A percentile compares a stretch with the other conserved stretches of the same genome.
phyloP scores from a whole-genome alignment of 2,113 vertebrate species.

The Tylochromis polylepis region DNA sequence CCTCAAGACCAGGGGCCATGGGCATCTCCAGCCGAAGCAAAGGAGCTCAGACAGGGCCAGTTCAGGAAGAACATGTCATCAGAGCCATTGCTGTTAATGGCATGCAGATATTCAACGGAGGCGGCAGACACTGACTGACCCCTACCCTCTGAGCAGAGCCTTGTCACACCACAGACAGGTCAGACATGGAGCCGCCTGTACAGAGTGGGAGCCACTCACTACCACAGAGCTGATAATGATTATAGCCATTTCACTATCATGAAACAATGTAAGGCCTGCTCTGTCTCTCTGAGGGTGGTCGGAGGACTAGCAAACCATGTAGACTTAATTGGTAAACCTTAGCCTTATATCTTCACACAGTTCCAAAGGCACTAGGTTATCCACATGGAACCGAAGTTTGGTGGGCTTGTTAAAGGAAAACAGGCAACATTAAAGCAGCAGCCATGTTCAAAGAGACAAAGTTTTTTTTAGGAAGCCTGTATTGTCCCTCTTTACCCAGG shows the following conservation, averaged over 20 bases:
- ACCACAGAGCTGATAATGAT: slow-evolving; percentile 60
- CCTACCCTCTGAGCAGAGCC: slow-evolving; percentile 23
- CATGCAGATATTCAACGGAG: slow-evolving; percentile 65
- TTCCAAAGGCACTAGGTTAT: not conserved
- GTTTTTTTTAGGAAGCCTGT: slow-evolving; percentile 44
- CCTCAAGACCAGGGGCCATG: slow-evolving; percentile 55
- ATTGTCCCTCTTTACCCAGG: slow-evolving; percentile 42
- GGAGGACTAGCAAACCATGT: not conserved
- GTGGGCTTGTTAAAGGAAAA: not conserved
- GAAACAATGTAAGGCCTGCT: slow-evolving; percentile 23
- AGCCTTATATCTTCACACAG: not conserved
- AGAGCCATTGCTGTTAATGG: slow-evolving; percentile 77
- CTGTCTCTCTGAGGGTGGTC: slow-evolving; percentile 8
- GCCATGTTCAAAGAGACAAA: slow-evolving; percentile 27
- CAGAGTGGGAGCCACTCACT: slow-evolving; percentile 54
- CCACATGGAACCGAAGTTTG: not conserved
- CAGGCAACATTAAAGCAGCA: not conserved
- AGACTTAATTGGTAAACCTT: not conserved
- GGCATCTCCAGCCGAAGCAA: slow-evolving; percentile 40
- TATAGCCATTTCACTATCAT: slow-evolving; percentile 48
- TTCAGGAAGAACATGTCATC: slow-evolving; percentile 84
- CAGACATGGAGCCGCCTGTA: slow-evolving; percentile 61
- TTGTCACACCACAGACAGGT: slow-evolving; percentile 64
- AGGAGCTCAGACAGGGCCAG: slow-evolving; percentile 51
- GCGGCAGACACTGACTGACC: slow-evolving; percentile 68